phyloP scores from a whole-genome alignment of 2,888 invertebrate genomes.

The Trissoscelio sp. region DNA sequence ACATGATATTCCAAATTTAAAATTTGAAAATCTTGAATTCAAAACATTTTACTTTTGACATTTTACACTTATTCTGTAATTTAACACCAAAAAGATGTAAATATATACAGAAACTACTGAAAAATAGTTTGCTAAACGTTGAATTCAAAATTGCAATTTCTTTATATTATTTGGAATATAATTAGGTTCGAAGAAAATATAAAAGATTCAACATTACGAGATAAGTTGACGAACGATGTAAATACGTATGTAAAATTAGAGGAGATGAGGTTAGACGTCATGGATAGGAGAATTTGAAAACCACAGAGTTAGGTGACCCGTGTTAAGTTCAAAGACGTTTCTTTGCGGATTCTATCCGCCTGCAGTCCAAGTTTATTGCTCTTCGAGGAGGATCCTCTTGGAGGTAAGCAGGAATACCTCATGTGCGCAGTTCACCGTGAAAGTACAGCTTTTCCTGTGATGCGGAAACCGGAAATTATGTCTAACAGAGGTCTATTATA shows the following conservation, averaged over 20 bases:
- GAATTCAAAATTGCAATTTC: too few species aligned
- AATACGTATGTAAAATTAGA: constrained; percentile 62
- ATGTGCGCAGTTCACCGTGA: constrained; percentile 76
- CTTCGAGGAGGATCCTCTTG: constrained; percentile 65
- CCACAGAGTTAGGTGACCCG: constrained; percentile 79
- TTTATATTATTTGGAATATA: not conserved
- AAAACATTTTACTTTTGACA: too few species aligned
- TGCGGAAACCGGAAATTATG: constrained; percentile 75
- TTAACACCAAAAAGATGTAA: too few species aligned
- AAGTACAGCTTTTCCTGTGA: constrained; percentile 74
- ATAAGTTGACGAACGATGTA: constrained; percentile 49
- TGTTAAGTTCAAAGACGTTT: constrained; percentile 82
- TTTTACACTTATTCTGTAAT: too few species aligned
- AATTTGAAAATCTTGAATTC: too few species aligned
- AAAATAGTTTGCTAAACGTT: too few species aligned
- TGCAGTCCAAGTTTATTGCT: constrained; percentile 68
- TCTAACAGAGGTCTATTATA: constrained; percentile 67
- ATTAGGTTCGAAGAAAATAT: not conserved
- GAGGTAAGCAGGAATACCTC: constrained; percentile 61
- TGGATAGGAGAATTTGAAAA: constrained; percentile 59
- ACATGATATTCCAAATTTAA: not conserved
- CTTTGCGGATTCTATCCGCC: constrained; percentile 64
- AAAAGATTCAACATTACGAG: constrained; percentile 29
- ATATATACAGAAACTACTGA: too few species aligned
- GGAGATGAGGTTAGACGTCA: constrained; percentile 60